These are phyloP conservation scores for Andrena cerasifolii DNA, from an alignment of 1,140 invertebrate species.

Conservation along the genomic window DNA sequence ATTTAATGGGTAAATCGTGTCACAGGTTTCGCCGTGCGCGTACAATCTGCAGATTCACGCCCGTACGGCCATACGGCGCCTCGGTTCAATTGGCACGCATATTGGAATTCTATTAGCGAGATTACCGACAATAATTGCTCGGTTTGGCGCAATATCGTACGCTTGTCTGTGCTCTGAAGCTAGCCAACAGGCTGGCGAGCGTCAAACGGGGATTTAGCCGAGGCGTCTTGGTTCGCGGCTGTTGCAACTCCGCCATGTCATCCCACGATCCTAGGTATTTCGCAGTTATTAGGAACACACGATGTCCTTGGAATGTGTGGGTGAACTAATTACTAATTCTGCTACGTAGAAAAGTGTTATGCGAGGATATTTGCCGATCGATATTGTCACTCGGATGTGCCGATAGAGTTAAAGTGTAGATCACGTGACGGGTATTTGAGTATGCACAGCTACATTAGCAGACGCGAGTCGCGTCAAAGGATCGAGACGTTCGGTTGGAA, in stretches of 20 bases:
- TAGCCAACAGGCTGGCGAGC: constrained; percentile 45
- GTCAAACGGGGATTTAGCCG: constrained; percentile 60
- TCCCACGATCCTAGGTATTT: background rate
- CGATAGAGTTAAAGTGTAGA: too few relatives aligned
- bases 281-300: background rate
- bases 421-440: constrained; percentile 10
- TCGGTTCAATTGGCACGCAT: constrained; percentile 73
- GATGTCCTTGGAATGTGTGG: background rate
- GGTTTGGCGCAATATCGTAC: constrained; percentile 71
- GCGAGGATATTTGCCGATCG: too few relatives aligned
- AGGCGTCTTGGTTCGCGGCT: constrained; percentile 40
- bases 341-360: too few relatives aligned
- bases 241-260: too few relatives aligned
- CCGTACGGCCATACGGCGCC: constrained; percentile 57
- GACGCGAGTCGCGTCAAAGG: constrained; percentile 24
- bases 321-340: too few relatives aligned
- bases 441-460: constrained; percentile 33
- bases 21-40: constrained; percentile 68
- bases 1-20: constrained; percentile 71
- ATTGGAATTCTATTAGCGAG: constrained; percentile 75
- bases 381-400: too few relatives aligned
- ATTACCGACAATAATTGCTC: constrained; percentile 73
- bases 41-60: constrained; percentile 60
- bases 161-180: constrained; percentile 45
- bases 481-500: constrained; percentile 31